Conservation (phyloP, 92 coral and sea anemone genomes). For the Blastomussa wellsi region DNA sequence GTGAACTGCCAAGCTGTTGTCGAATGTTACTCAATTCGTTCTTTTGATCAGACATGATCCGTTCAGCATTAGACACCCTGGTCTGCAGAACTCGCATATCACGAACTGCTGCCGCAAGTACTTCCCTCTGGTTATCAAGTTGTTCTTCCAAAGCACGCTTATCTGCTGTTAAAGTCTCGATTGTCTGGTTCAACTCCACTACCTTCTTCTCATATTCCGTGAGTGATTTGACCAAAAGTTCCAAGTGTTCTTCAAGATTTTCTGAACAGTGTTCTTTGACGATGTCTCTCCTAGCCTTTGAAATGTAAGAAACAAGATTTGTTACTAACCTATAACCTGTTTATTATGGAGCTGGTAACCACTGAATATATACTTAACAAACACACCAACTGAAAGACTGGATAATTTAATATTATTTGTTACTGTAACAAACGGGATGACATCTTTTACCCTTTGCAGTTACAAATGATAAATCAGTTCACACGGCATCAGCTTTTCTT, state of each 20-base stretch:
- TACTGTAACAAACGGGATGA: too few species aligned
- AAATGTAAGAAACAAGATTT: neutral
- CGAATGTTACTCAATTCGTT: slow-evolving; percentile 23
- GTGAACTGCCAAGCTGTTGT: neutral
- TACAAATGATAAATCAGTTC: too few species aligned
- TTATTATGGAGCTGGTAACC: too few species aligned
- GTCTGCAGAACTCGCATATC: slow-evolving; percentile 44
- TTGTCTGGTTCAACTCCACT: slow-evolving; percentile 16
- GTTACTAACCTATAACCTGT: too few species aligned
- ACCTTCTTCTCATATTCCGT: slow-evolving; percentile 8
- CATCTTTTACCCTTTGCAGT: too few species aligned
- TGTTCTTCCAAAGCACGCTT: slow-evolving; percentile 31
- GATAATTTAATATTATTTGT: too few species aligned
- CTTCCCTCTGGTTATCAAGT: slow-evolving; percentile 53
- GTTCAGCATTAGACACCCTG: slow-evolving; percentile 53
- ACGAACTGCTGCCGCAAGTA: slow-evolving; percentile 35
- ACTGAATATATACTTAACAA: too few species aligned
- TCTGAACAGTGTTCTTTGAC: slow-evolving; percentile 51
- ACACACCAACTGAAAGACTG: too few species aligned
- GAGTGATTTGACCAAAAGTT: slow-evolving; percentile 31
- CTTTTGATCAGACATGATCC: slow-evolving; percentile 50
- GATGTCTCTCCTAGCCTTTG: slow-evolving; percentile 69
- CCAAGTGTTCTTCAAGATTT: slow-evolving; percentile 62
- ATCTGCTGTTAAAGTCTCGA: slow-evolving; percentile 30
- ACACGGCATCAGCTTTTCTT: too few species aligned